Base-by-base conservation (phyloP, 2,113 vertebrate genomes). In the Austrofundulus limnaeus region DNA sequence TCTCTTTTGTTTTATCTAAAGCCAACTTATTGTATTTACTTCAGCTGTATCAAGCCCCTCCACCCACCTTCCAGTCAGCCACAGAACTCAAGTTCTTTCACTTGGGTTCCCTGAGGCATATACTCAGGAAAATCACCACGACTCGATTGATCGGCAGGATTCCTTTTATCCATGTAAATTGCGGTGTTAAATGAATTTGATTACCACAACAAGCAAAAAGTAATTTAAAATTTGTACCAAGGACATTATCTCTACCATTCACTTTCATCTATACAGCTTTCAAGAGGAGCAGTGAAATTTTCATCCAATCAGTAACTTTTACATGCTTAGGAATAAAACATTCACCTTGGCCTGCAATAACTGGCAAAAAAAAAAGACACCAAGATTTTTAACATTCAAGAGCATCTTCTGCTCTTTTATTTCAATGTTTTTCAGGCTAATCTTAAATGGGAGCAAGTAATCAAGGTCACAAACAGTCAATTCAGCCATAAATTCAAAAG, bases 101-200 rank as follows among this genome's bases (percentile, higher is more conserved):
- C 76, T 78, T 66, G 74, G 80, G 78, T 85, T 80, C 70, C 88
- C 79, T 11, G 53, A 85, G 86, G 88, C 80, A 90, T 87, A 81
- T 63, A 72, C 74, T 71, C 60, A 39, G 73, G 68, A 77, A 80
- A 81, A 86, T 78, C 70, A 65, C 64, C 46, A 58, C 72, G 59
- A 78, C 64, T 71, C 67, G 68, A 31, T 66, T 62, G 49, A 81
- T 84, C 87, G 81, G 84, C 82, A 77, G 79, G 46, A 56, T 65
- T 68, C 59, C 65, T 75, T 43, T 21, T n/a, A 28, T 51, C 66
- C 56, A 67, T 85, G 64, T 39, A 70, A 62, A 73, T 70, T 66
- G 52, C 65, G 70, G 68, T 78, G 60, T 70, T 63, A 62, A 81
- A 60, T 75, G 21, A 8, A 63, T 72, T 84, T 71, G 62, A 78